Percentiles rank a stretch among this genome's conserved stretches.
Conservation (phyloP, 2,888 invertebrate species). For the Platycheirus rosarum region DNA sequence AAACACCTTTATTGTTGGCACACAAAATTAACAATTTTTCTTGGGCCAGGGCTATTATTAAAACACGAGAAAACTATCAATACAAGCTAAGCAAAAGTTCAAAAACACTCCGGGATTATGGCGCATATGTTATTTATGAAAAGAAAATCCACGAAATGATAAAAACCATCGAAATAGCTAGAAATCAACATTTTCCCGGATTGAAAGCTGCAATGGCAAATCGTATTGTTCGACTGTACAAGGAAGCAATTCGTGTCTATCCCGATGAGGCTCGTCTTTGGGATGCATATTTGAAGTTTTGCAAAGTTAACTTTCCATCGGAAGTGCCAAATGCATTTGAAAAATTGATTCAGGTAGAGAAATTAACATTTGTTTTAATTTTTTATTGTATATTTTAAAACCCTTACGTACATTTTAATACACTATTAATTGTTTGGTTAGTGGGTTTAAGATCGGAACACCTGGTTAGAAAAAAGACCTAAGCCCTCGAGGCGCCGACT, state of each 20-base stretch:
- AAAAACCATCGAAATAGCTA: constrained; percentile 84
- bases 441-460: too few species aligned
- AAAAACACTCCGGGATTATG: constrained; percentile 77
- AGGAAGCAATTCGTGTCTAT: constrained; percentile 87
- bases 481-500: too few species aligned
- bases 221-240: constrained; percentile 89
- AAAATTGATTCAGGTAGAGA: constrained; percentile 86
- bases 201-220: constrained; percentile 88
- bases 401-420: too few species aligned
- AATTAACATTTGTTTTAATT: too few species aligned
- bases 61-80: constrained; percentile 78
- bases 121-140: constrained; percentile 80
- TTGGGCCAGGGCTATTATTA: constrained; percentile 77
- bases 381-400: too few species aligned
- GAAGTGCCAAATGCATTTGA: constrained; percentile 85
- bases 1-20: too few species aligned
- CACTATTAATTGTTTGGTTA: too few species aligned
- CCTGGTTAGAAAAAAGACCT: too few species aligned
- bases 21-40: not conserved
- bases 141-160: constrained; percentile 78
- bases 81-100: constrained; percentile 78
- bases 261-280: constrained; percentile 89
- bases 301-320: constrained; percentile 85
- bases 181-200: constrained; percentile 85
- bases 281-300: constrained; percentile 91